phyloP scores from a whole-genome alignment of 1,140 invertebrate species.

The Acromyrmex charruanus region DNA sequence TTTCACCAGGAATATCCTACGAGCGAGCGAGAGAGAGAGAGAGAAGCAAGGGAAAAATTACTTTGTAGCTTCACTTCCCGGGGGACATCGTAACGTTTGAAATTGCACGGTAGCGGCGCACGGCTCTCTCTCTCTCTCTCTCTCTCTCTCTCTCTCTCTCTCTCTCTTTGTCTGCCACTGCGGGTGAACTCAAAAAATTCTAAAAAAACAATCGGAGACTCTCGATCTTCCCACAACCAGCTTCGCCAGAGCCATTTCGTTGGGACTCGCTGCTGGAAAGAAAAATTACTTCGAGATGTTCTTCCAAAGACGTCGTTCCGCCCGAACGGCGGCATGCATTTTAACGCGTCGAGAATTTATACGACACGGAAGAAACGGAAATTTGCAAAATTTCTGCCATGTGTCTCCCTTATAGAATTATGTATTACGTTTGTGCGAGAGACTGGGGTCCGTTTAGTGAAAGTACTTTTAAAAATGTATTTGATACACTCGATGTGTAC shows the following conservation, averaged over 20 bases:
- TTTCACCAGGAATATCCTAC: constrained; percentile 54
- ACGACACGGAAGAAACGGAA: constrained; percentile 37
- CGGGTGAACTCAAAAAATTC: constrained; percentile 56
- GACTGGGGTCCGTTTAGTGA: neutral
- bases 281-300: constrained; percentile 65
- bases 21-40: neutral
- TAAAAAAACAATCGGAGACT: constrained; percentile 60
- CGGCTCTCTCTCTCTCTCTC: neutral
- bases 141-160: neutral
- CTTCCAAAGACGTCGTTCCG: constrained; percentile 61
- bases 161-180: neutral
- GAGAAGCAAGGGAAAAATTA: constrained; percentile 49
- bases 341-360: constrained; percentile 59
- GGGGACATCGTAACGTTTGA: constrained; percentile 69
- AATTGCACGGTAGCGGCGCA: constrained; percentile 55
- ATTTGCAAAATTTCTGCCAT: constrained; percentile 59
- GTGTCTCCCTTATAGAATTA: constrained; percentile 49
- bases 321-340: constrained; percentile 55
- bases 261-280: constrained; percentile 44
- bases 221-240: constrained; percentile 29
- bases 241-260: constrained; percentile 45
- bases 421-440: neutral
- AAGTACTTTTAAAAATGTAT: constrained; percentile 19
- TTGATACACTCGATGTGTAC: neutral
- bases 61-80: constrained; percentile 57